Conservation (phyloP, 2,113 vertebrate genomes). For the Arvicanthis niloticus region DNA sequence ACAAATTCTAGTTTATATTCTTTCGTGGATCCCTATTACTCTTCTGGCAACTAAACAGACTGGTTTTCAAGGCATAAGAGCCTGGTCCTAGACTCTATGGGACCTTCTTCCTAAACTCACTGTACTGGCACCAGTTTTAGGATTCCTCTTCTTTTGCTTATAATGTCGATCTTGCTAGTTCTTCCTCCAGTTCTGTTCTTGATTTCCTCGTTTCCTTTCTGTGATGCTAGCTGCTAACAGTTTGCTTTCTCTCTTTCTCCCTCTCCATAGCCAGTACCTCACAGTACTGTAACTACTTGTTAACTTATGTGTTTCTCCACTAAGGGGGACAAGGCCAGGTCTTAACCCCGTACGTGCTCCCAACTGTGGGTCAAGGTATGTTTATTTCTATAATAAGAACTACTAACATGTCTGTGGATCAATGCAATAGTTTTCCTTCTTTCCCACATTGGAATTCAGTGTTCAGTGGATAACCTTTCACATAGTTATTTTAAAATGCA, state of each 20-base stretch:
- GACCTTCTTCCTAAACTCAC: neutral
- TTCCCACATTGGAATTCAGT: neutral
- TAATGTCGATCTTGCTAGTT: neutral
- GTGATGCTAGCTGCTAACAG: neutral
- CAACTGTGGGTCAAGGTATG: neutral
- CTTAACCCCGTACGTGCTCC: neutral
- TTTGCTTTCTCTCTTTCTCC: neutral
- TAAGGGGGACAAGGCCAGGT: neutral
- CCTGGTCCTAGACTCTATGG: neutral
- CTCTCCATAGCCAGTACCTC: neutral
- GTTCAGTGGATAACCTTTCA: neutral
- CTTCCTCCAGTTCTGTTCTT: neutral
- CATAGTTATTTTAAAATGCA: neutral
- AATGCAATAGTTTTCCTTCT: conserved; percentile 43
- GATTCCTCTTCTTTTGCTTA: neutral
- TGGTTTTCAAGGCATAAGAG: neutral
- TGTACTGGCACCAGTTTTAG: neutral
- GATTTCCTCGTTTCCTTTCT: neutral
- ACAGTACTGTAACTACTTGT: neutral
- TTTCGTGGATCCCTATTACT: neutral
- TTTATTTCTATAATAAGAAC: conserved; percentile 37
- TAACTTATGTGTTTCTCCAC: neutral
- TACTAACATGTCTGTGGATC: neutral
- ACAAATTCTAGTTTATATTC: neutral
- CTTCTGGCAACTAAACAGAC: conserved; percentile 30